Evolutionary conservation across 2,888 invertebrate genomes (phyloP).

Genomic region (Arrhopalites spinosus): DNA sequence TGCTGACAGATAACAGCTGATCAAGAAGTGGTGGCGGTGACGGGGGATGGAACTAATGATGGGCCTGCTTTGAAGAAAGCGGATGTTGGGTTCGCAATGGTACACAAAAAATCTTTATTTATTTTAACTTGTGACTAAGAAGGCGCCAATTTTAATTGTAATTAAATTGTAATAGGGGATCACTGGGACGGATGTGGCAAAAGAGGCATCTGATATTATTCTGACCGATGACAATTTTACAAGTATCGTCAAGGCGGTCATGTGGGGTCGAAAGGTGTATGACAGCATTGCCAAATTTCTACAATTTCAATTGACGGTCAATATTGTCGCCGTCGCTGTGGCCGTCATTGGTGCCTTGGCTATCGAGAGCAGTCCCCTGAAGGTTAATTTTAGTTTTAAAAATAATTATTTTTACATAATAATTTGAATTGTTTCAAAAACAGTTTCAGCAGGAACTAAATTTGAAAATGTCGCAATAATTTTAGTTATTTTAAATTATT

Average conservation of each 20-base stretch:
- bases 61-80: constrained; percentile 92
- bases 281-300: constrained; percentile 95
- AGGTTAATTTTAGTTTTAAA: no score
- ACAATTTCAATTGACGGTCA: constrained; percentile 98
- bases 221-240: constrained; percentile 99
- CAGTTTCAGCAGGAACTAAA: no score
- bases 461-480: no score
- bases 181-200: constrained; percentile 99
- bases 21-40: constrained; percentile 96
- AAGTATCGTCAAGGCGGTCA: constrained; percentile 98
- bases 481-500: no score
- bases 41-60: constrained; percentile 98
- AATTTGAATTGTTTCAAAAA: no score
- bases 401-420: not conserved
- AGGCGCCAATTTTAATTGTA: constrained; percentile 16
- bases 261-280: constrained; percentile 99
- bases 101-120: no score
- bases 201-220: constrained; percentile 99
- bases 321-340: constrained; percentile 97
- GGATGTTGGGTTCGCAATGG: constrained; percentile 10
- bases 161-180: constrained; percentile 93
- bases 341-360: constrained; percentile 98
- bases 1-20: not conserved
- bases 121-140: no score
- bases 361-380: constrained; percentile 94